A percentile compares a stretch with the other conserved stretches of the same genome.
Evolutionary conservation across 2,797 vertebrate species (phyloP).

Genomic region (Setipinna tenuifilis): DNA sequence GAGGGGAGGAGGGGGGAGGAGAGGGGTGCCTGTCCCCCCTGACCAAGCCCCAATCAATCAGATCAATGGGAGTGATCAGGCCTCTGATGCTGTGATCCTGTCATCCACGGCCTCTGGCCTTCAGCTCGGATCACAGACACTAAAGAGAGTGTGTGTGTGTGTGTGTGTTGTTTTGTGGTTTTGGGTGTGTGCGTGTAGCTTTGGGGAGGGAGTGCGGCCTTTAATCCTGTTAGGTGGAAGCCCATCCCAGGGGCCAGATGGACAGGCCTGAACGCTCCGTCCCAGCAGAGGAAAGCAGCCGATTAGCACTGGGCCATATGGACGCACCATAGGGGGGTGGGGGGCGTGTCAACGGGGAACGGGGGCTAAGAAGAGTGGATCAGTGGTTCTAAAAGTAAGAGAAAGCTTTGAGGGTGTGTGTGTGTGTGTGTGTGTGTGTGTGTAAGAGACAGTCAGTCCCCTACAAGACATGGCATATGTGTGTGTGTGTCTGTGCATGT

Average conservation of each 20-base stretch:
- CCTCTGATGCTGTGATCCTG: slow-evolving; percentile 30
- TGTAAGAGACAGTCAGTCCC: too few relatives aligned
- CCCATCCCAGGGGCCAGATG: slow-evolving; percentile 50
- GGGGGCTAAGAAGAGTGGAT: background rate
- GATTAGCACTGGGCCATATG: slow-evolving; percentile 51
- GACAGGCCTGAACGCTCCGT: slow-evolving; percentile 38
- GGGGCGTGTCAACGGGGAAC: background rate
- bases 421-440: background rate
- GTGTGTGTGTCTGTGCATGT: too few relatives aligned
- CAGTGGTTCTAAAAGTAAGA: too few relatives aligned
- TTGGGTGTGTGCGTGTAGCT: too few relatives aligned
- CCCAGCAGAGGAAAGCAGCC: slow-evolving; percentile 41
- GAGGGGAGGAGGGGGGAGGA: too few relatives aligned
- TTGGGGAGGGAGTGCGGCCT: background rate
- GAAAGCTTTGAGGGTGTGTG: background rate
- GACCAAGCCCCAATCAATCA: slow-evolving; percentile 42
- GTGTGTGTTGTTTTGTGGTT: too few relatives aligned
- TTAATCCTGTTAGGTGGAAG: slow-evolving; percentile 55
- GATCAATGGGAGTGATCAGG: slow-evolving; percentile 55
- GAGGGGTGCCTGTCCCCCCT: too few relatives aligned
- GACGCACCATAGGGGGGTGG: slow-evolving; percentile 42
- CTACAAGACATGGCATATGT: too few relatives aligned
- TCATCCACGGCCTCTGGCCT: background rate
- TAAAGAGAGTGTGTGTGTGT: too few relatives aligned
- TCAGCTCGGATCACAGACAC: slow-evolving; percentile 34